phyloP scores from a whole-genome alignment of 2,113 vertebrate genomes.

The Burhinus oedicnemus region DNA sequence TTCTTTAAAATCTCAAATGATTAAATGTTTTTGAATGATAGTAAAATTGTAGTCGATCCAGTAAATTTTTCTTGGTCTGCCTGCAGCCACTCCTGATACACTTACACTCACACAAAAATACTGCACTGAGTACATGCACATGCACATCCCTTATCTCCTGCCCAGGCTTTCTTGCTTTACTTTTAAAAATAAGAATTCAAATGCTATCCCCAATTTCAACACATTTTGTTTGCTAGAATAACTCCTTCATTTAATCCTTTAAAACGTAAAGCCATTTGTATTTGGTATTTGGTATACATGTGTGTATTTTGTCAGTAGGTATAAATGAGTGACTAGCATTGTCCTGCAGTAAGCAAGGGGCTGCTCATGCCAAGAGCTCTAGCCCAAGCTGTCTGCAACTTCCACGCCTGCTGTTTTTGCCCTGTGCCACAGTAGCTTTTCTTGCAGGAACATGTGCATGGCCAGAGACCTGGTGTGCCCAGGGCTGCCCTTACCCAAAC shows the following conservation, averaged over 20 bases:
- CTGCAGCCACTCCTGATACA: background rate
- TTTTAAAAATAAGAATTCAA: background rate
- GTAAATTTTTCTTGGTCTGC: background rate
- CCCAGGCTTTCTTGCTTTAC: background rate
- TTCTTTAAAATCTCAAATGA: slow-evolving; percentile 1
- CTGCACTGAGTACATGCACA: background rate
- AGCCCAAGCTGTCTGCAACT: background rate
- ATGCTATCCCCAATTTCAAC: background rate
- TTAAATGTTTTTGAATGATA: background rate
- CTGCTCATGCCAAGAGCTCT: background rate
- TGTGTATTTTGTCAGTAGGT: background rate
- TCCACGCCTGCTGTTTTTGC: background rate
- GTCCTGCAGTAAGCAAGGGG: accelerated
- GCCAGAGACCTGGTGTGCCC: background rate
- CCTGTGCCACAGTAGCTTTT: accelerated
- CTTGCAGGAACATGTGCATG: accelerated
- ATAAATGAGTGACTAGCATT: background rate
- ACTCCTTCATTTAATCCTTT: background rate
- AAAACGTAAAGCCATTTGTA: background rate
- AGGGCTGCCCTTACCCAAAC: background rate
- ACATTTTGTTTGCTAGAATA: background rate
- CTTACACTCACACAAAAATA: background rate
- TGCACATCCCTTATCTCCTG: background rate
- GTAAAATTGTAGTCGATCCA: background rate
- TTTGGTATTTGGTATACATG: background rate